Conservation (phyloP, 1,140 invertebrate genomes). For the Heliothis virescens region DNA sequence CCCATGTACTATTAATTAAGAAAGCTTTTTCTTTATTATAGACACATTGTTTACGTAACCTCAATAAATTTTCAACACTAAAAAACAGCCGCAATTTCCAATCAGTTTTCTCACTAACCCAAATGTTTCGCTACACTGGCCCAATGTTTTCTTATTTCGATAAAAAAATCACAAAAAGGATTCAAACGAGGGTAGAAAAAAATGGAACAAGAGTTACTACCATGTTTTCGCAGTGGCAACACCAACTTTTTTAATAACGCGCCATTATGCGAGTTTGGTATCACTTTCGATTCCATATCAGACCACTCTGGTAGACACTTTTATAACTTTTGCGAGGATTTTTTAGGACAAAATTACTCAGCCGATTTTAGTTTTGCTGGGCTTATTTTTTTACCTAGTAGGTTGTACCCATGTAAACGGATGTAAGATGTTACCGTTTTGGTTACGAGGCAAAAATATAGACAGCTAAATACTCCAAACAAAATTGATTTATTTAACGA, state of each 20-base stretch:
- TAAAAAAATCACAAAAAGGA: constrained; percentile 20
- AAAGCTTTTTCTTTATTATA: too few species aligned
- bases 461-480: too few species aligned
- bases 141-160: constrained; percentile 36
- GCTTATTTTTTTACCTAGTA: background rate
- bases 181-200: constrained; percentile 31
- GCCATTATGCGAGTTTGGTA: constrained; percentile 47
- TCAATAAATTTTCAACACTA: background rate
- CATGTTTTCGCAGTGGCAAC: constrained; percentile 45
- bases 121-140: constrained; percentile 9
- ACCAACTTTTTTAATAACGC: constrained; percentile 51
- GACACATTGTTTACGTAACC: background rate
- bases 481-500: too few species aligned
- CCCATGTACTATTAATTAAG: too few species aligned
- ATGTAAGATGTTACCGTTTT: too few species aligned
- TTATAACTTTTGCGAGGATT: background rate
- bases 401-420: background rate
- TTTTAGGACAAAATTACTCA: constrained; percentile 14
- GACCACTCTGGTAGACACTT: background rate
- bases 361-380: background rate
- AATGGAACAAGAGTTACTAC: constrained; percentile 41
- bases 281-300: constrained; percentile 43
- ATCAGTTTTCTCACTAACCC: constrained; percentile 28
- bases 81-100: background rate
- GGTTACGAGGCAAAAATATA: too few species aligned